Base-by-base conservation (phyloP, 2,888 invertebrate genomes). In the Mimachlamys varia region DNA sequence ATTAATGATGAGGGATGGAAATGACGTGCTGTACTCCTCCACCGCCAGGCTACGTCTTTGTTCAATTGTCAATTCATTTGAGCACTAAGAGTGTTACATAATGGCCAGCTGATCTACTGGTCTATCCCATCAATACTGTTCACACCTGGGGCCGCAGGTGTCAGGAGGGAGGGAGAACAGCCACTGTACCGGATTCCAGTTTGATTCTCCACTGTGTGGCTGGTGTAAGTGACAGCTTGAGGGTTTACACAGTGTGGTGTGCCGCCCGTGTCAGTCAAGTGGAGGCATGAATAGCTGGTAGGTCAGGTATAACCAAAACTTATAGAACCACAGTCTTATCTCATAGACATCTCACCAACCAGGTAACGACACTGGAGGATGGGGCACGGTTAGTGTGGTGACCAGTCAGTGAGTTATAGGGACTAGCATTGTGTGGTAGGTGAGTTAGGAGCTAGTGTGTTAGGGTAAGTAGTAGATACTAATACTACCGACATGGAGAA, bases 41-140 rank as follows among this genome's bases (percentile, higher is more conserved):
- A 76, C 33, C 4, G 76, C 76, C 13, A 76, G 27, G 76, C 33
- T 76, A 33, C 12, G 76, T 33, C 27, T 27, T 76, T 76, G 76
- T 76, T 76, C 33, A 76, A 76, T 76, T 76, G 76, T 76, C 76
- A 76, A 76, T 76, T 76, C 27, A 76, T 76, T 76, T 76, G 33
- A 33, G 33, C 17, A 17, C 76, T 76, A 33, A 76, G 33, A 0
- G 33, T 33, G 33, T 76, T 76, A 76, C 76, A 33, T 76, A 76
- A 76, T 76, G 76, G 33, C 76, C 76, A 76, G 76, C 76, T 76
- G 76, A 76, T 27, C 33, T 76, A 76, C 27, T 33, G 76, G 33
- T 7, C 33, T 76, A 76, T 27, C 33, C 13, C 33, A 27, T 76
- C 76, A 33, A 76, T 76, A 76, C 76, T 12, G 33, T 76, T 76